Percentiles rank a stretch among this genome's conserved stretches.
Conservation (phyloP, 2,797 vertebrate species). For the Sebastolobus alascanus region DNA sequence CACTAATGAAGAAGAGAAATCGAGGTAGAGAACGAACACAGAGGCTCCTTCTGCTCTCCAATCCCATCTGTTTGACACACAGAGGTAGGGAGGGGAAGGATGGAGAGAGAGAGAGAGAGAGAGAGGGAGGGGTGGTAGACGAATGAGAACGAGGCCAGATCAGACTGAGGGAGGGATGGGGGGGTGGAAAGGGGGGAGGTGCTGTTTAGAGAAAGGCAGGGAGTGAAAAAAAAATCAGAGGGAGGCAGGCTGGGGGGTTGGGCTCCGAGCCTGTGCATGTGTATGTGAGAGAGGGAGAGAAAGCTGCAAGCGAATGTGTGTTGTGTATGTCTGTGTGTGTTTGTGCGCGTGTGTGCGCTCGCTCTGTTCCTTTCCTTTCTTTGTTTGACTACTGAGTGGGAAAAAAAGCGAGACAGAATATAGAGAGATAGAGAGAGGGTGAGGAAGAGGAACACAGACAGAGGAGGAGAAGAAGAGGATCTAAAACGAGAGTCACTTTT, state of each 20-base stretch:
- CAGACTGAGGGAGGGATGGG: conserved; percentile 69
- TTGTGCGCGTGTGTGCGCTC: conserved; percentile 60
- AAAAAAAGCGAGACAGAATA: conserved; percentile 80
- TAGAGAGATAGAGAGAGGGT: conserved; percentile 69
- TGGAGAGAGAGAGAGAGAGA: conserved; percentile 44
- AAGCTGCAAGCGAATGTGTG: conserved; percentile 69
- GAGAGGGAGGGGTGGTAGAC: conserved; percentile 70
- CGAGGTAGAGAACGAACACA: conserved; percentile 70
- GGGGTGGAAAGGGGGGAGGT: conserved; percentile 62
- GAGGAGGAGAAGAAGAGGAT: conserved; percentile 62
- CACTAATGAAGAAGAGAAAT: conserved; percentile 68
- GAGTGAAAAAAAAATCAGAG: conserved; percentile 79
- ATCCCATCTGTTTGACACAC: conserved; percentile 86
- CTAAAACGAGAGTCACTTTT: conserved; percentile 63
- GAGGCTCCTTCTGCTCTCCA: conserved; percentile 80
- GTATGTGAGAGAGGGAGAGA: conserved; percentile 65
- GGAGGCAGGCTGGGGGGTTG: conserved; percentile 87
- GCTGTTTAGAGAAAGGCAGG: conserved; percentile 85
- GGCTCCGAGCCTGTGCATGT: conserved; percentile 79
- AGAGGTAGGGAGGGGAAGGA: conserved; percentile 63
- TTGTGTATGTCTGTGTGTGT: conserved; percentile 67
- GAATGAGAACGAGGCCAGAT: conserved; percentile 84
- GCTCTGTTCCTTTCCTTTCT: conserved; percentile 88
- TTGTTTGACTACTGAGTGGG: conserved; percentile 89
- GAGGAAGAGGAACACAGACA: conserved; percentile 65